phyloP scores from a whole-genome alignment of 2,888 invertebrate species.

The Leptopilina syphax region DNA sequence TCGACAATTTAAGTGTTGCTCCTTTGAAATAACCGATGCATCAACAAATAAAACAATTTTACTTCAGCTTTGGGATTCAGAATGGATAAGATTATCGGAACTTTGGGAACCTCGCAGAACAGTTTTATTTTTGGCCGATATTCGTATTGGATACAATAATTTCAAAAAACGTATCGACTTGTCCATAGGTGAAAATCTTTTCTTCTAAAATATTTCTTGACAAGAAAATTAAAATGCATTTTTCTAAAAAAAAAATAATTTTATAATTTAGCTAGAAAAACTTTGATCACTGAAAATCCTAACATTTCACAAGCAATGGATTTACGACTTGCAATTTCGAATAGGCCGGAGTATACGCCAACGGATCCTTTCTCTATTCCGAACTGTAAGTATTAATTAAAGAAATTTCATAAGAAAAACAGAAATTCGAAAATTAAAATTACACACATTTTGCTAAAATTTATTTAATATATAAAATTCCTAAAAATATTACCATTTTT shows the following conservation, averaged over 20 bases:
- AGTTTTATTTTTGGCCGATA: slow-evolving; percentile 85
- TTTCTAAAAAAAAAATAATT: background rate
- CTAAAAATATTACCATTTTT: background rate
- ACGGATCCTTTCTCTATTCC: slow-evolving; percentile 67
- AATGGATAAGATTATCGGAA: slow-evolving; percentile 83
- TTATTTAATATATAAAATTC: background rate
- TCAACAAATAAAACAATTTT: slow-evolving; percentile 80
- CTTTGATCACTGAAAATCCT: slow-evolving; percentile 87
- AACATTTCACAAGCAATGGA: slow-evolving; percentile 81
- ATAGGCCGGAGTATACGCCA: slow-evolving; percentile 60
- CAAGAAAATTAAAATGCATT: background rate
- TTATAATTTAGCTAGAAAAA: slow-evolving; percentile 69
- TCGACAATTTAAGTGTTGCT: slow-evolving; percentile 80
- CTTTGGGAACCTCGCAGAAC: slow-evolving; percentile 84
- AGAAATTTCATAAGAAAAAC: background rate
- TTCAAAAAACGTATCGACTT: slow-evolving; percentile 68
- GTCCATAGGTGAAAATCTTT: slow-evolving; percentile 60
- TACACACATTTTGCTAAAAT: no score
- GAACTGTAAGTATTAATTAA: slow-evolving; percentile 65
- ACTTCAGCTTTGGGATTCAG: slow-evolving; percentile 84
- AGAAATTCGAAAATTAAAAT: background rate
- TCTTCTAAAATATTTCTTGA: no score
- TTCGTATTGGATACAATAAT: slow-evolving; percentile 78
- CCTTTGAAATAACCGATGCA: slow-evolving; percentile 82
- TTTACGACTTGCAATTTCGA: slow-evolving; percentile 72